Evolutionary conservation across 2,888 invertebrate species (phyloP).

Genomic region (Mimumesa dahlbomi): DNA sequence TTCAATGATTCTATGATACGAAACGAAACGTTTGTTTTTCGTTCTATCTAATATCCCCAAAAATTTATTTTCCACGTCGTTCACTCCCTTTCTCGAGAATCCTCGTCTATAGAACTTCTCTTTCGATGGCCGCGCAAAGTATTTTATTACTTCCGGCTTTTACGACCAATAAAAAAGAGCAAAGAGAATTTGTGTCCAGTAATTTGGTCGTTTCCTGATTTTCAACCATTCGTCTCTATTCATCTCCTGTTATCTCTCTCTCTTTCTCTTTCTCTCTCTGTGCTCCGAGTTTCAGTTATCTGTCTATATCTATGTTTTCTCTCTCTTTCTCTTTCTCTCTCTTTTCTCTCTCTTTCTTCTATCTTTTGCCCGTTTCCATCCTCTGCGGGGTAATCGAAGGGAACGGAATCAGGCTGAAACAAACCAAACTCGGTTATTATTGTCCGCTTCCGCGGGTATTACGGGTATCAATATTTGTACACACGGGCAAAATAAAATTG

Average conservation of each 20-base stretch:
- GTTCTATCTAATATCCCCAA: too few species aligned
- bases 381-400: slow-evolving; percentile 3
- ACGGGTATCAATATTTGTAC: slow-evolving; percentile 48
- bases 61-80: too few species aligned
- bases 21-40: too few species aligned
- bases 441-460: slow-evolving; percentile 13
- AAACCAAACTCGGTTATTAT: slow-evolving; percentile 48
- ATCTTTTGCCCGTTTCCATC: background rate
- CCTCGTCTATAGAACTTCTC: slow-evolving; percentile 8
- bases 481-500: slow-evolving; percentile 43
- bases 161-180: slow-evolving; percentile 57
- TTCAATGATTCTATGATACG: too few species aligned
- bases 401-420: slow-evolving; percentile 38
- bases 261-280: background rate
- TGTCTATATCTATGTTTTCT: background rate
- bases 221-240: slow-evolving; percentile 15
- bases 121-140: slow-evolving; percentile 2
- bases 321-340: background rate
- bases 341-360: background rate
- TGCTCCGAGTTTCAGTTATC: slow-evolving; percentile 9
- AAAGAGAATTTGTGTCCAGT: slow-evolving; percentile 33
- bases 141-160: slow-evolving; percentile 47
- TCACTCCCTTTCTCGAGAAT: background rate
- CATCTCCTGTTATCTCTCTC: slow-evolving; percentile 3
- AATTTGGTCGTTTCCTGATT: slow-evolving; percentile 50